phyloP scores from a whole-genome alignment of 2,888 invertebrate genomes.

The Lingula anatina region DNA sequence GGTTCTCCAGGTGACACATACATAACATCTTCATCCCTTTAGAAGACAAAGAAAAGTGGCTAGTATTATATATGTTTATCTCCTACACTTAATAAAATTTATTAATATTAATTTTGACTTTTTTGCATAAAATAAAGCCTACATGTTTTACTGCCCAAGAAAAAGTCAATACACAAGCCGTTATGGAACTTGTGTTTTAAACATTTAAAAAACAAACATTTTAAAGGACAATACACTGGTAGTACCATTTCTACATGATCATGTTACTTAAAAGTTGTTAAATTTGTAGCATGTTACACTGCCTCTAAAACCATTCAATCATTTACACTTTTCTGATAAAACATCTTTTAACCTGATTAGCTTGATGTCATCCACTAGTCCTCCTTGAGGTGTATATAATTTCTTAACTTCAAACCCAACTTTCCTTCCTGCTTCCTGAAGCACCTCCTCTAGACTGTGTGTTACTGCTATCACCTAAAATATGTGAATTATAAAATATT shows the following conservation, averaged over 20 bases:
- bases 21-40: conserved; percentile 34
- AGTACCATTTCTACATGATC: neutral
- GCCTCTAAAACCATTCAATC: neutral
- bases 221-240: too few relatives aligned
- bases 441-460: conserved; percentile 21
- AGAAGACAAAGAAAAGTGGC: conserved; percentile 5
- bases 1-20: conserved; percentile 33
- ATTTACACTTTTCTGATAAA: conserved; percentile 7
- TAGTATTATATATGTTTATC: too few relatives aligned
- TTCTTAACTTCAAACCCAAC: conserved; percentile 18
- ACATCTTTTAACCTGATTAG: conserved; percentile 38
- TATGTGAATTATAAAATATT: neutral
- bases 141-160: too few relatives aligned
- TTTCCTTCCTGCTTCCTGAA: conserved; percentile 26
- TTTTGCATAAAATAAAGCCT: too few relatives aligned
- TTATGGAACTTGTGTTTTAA: too few relatives aligned
- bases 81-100: too few relatives aligned
- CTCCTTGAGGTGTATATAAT: conserved; percentile 29
- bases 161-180: too few relatives aligned
- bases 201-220: too few relatives aligned
- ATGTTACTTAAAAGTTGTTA: neutral
- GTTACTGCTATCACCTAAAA: conserved; percentile 25
- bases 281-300: neutral
- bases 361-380: conserved; percentile 29
- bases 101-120: too few relatives aligned